Base-by-base conservation (phyloP, 1,140 invertebrate genomes). In the Stratiolaelaps scimitus region DNA sequence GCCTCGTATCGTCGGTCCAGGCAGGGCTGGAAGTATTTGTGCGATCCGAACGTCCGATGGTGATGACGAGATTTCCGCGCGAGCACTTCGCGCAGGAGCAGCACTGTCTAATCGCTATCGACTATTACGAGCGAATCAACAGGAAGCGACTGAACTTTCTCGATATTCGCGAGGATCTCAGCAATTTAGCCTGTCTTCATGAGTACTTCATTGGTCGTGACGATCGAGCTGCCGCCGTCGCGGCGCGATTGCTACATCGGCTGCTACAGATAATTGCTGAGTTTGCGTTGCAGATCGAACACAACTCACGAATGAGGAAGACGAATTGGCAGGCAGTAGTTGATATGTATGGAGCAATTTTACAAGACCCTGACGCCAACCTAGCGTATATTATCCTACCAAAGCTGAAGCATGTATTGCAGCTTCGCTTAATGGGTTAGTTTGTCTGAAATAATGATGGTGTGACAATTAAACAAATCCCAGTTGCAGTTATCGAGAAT, bases 61-160 rank as follows among this genome's bases (percentile, higher is more conserved):
- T 26, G 23, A 23, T 26, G 53, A 60, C 26, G 17, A 15, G 53
- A 20, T 60, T 29, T 10, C 53, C 53, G 2, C 26, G 53, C 26
- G 53, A 60, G 34, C 53, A 60, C 34, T 60, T 29, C 53, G 53
- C 23, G 15, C 53, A 60, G 13, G 53, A 60, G 26, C 53, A 60
- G 53, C 53, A 60, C 34, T 60, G 53, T 26, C 53, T 60, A 13
- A 23, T 60, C 26, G 53, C 53, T 15, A 60, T 60, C 53, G 53
- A 60, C 34, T 60, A 60, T 26, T n/a, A 26, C 15, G 53, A 60
- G 6, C 53, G 53, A 17, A 60, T 60, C 17, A 34, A 26, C 26
- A 60, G 34, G 20, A 60, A 23, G 34, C 26, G 53, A 26, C 34
- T 60, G 26, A 60, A 60, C 10, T 60, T 60, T 23, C 53, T 60